phyloP scores from a whole-genome alignment of 2,888 invertebrate species.

The Portevinia maculata region DNA sequence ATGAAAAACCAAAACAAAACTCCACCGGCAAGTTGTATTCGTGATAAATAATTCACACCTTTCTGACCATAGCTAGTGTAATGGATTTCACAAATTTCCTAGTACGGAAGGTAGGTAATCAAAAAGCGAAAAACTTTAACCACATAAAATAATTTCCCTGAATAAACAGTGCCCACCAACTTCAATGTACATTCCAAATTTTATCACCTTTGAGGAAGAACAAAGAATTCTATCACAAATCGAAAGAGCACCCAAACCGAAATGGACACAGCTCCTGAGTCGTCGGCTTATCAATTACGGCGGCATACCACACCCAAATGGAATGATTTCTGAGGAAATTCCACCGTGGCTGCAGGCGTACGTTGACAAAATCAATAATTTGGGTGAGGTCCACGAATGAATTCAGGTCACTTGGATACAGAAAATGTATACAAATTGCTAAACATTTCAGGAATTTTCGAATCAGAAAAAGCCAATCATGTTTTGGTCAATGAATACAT shows the following conservation, averaged over 20 bases:
- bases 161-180: conserved; percentile 80
- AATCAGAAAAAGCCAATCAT: conserved; percentile 92
- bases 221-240: conserved; percentile 88
- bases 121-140: neutral
- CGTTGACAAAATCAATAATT: conserved; percentile 87
- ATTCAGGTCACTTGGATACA: conserved; percentile 19
- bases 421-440: conserved; percentile 2
- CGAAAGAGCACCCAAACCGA: conserved; percentile 93
- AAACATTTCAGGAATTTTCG: conserved; percentile 83
- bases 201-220: conserved; percentile 90
- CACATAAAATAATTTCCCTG: neutral
- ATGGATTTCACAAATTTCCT: conserved; percentile 81
- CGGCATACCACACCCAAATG: conserved; percentile 95
- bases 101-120: conserved; percentile 78
- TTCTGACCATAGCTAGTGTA: neutral
- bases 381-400: conserved; percentile 83
- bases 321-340: conserved; percentile 95
- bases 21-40: conserved; percentile 14
- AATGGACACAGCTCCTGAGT: conserved; percentile 97
- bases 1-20: conserved; percentile 19
- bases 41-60: conserved; percentile 12
- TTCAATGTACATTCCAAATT: conserved; percentile 91
- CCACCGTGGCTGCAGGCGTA: conserved; percentile 92
- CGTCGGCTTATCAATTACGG: conserved; percentile 99
- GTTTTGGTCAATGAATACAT: conserved; percentile 97